phyloP scores from a whole-genome alignment of 2,797 vertebrate species.

The Ctenopoma kingsleyae region DNA sequence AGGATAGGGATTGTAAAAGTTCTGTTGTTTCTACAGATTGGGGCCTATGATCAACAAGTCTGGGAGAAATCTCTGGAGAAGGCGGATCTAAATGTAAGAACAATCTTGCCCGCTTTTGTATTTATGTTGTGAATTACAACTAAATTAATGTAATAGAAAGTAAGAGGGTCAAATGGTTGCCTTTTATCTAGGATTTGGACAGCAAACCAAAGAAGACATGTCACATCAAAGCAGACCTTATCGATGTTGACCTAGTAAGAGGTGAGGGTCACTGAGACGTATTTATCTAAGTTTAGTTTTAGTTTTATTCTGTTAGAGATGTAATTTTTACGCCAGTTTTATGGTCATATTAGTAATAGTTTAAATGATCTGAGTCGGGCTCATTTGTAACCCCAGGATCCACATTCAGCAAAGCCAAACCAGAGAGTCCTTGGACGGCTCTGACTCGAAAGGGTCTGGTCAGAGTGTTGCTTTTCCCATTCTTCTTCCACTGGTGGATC shows the following conservation, averaged over 20 bases:
- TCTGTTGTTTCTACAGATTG: constrained; percentile 86
- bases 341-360: not conserved
- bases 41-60: constrained; percentile 95
- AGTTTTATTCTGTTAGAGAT: not conserved
- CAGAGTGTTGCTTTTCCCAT: constrained; percentile 93
- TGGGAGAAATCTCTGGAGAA: constrained; percentile 95
- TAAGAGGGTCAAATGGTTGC: too few species aligned
- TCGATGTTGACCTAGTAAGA: constrained; percentile 98
- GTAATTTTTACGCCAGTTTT: too few species aligned
- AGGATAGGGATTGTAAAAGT: constrained; percentile 1
- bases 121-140: not conserved
- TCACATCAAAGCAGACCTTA: constrained; percentile 96
- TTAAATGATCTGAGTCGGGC: not conserved
- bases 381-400: constrained; percentile 85
- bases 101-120: not conserved
- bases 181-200: constrained; percentile 88
- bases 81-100: constrained; percentile 90
- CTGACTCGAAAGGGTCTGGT: constrained; percentile 96
- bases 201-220: constrained; percentile 97
- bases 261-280: constrained; percentile 80
- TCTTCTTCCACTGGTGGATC: constrained; percentile 98
- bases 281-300: not conserved
- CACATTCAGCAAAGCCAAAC: constrained; percentile 98
- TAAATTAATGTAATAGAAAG: not conserved
- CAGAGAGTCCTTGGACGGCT: constrained; percentile 94